Evolutionary conservation across 2,888 invertebrate species (phyloP).

Genomic region (Agrenia bidenticulata): DNA sequence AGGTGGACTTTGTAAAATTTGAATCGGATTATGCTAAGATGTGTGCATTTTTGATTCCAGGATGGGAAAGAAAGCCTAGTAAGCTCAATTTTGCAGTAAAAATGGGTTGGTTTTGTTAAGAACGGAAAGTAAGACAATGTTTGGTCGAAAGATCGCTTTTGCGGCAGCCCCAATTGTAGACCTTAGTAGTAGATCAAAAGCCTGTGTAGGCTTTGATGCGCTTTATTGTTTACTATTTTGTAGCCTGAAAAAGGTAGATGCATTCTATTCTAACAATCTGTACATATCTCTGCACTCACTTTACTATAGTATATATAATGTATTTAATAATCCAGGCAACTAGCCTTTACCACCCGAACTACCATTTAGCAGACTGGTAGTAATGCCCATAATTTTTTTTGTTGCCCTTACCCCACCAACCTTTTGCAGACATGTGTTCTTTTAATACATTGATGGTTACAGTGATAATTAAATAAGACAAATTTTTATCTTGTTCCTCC

Average conservation of each 20-base stretch:
- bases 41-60: conserved; percentile 21
- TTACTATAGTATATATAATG: no score
- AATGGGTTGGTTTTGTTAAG: not conserved
- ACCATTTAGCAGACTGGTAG: no score
- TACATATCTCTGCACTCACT: not conserved
- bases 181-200: no score
- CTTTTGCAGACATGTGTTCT: no score
- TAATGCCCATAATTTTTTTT: no score
- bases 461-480: no score
- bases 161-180: not conserved
- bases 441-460: no score
- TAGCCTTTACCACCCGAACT: no score
- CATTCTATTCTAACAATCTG: not conserved
- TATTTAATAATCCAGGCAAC: no score
- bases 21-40: not conserved
- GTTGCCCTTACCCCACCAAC: no score
- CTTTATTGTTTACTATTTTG: not conserved
- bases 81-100: conserved; percentile 2
- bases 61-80: conserved; percentile 14
- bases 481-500: no score
- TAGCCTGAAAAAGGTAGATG: not conserved
- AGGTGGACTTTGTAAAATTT: no score
- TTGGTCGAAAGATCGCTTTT: not conserved
- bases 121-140: not conserved
- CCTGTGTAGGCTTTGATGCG: not conserved